Percentiles rank a stretch among this genome's conserved stretches.
These are phyloP conservation scores for Conger conger DNA, from an alignment of 2,113 vertebrate genomes.

Conservation along the genomic window DNA sequence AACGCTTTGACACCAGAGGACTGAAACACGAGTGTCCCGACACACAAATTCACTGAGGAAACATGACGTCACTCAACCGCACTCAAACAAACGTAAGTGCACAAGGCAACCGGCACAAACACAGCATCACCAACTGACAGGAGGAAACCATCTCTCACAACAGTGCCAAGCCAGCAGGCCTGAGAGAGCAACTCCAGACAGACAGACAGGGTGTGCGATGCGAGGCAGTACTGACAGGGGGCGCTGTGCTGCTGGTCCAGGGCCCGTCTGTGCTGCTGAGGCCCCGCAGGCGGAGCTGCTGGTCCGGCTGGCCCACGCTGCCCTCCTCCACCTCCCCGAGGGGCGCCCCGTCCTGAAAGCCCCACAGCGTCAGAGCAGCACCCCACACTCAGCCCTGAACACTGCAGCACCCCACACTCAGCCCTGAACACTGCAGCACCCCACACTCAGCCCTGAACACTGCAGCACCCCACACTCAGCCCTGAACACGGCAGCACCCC, in stretches of 20 bases:
- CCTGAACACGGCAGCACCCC: background rate
- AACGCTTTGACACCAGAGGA: background rate
- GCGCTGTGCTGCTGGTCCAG: slow-evolving; percentile 45
- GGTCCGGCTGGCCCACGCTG: slow-evolving; percentile 48
- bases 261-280: slow-evolving; percentile 55
- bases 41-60: background rate
- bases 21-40: background rate
- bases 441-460: background rate
- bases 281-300: slow-evolving; percentile 43
- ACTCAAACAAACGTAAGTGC: background rate
- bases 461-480: background rate
- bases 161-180: background rate
- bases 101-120: background rate
- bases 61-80: background rate
- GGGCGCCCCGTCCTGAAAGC: slow-evolving; percentile 55
- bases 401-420: background rate
- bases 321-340: slow-evolving; percentile 77
- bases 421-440: background rate
- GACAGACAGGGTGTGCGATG: background rate
- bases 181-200: background rate
- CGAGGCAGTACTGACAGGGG: slow-evolving; percentile 49
- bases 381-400: background rate
- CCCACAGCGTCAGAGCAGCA: background rate
- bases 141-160: background rate
- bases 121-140: background rate